Evolutionary conservation across 2,113 vertebrate species (phyloP).

Genomic region (Pseudopodoces humilis): DNA sequence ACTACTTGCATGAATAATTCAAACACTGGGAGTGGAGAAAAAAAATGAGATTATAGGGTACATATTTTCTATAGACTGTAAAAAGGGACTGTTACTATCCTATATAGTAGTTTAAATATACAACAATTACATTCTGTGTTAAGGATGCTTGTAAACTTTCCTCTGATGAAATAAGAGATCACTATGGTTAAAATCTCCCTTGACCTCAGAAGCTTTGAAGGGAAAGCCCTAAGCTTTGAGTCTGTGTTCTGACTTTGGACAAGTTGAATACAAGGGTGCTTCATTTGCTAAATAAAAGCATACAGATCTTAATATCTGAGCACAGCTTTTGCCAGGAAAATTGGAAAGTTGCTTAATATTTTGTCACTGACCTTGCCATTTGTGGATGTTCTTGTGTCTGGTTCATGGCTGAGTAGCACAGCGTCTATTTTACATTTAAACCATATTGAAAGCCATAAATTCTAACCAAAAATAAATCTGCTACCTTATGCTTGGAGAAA

Average conservation of each 20-base stretch:
- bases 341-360: neutral
- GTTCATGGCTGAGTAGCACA: neutral
- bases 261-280: neutral
- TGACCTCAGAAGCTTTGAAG: neutral
- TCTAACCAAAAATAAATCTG: neutral
- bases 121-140: neutral
- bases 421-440: neutral
- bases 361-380: neutral
- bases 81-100: neutral
- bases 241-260: neutral
- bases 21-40: neutral
- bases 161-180: neutral
- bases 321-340: neutral
- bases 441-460: neutral
- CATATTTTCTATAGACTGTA: neutral
- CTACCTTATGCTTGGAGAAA: neutral
- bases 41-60: neutral
- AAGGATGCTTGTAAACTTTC: neutral
- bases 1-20: conserved; percentile 26
- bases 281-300: neutral
- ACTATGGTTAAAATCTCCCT: neutral
- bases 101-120: neutral
- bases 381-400: neutral
- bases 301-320: neutral
- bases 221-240: neutral